These are phyloP conservation scores for Aporophyla lueneburgensis DNA, from an alignment of 2,888 invertebrate species.

Conservation along the genomic window DNA sequence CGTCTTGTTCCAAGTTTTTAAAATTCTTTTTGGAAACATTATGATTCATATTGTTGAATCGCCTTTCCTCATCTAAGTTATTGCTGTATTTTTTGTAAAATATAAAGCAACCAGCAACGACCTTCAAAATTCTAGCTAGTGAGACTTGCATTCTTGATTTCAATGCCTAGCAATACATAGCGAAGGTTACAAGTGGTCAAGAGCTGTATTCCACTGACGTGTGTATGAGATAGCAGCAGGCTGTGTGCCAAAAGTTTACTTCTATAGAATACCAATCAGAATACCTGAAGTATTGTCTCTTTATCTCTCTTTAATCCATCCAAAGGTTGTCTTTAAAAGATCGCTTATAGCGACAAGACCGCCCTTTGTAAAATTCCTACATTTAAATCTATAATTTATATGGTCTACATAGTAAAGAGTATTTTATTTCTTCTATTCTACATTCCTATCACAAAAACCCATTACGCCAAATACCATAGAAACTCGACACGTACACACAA, in stretches of 20 bases:
- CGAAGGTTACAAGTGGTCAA: conserved; percentile 30
- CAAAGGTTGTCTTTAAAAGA: no score
- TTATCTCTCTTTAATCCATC: no score
- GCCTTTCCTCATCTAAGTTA: neutral
- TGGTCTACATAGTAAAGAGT: no score
- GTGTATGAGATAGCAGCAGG: neutral
- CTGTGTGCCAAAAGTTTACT: conserved; percentile 21
- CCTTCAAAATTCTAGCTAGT: neutral
- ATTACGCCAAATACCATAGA: conserved; percentile 34
- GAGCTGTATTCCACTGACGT: neutral
- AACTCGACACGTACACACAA: conserved; percentile 26
- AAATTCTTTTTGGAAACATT: neutral
- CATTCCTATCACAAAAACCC: conserved; percentile 3
- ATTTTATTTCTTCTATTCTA: no score
- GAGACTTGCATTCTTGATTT: neutral
- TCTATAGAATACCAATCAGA: conserved; percentile 16
- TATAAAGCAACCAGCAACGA: conserved; percentile 13
- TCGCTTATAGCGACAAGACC: no score
- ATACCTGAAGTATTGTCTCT: no score
- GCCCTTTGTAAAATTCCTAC: no score
- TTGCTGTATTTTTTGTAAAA: neutral
- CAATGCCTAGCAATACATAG: neutral
- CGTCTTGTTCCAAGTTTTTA: neutral
- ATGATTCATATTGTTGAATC: neutral
- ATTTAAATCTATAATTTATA: no score